A percentile compares a stretch with the other conserved stretches of the same genome.
phyloP scores from a whole-genome alignment of 2,888 invertebrate genomes.

The Sminthurinus aureus region DNA sequence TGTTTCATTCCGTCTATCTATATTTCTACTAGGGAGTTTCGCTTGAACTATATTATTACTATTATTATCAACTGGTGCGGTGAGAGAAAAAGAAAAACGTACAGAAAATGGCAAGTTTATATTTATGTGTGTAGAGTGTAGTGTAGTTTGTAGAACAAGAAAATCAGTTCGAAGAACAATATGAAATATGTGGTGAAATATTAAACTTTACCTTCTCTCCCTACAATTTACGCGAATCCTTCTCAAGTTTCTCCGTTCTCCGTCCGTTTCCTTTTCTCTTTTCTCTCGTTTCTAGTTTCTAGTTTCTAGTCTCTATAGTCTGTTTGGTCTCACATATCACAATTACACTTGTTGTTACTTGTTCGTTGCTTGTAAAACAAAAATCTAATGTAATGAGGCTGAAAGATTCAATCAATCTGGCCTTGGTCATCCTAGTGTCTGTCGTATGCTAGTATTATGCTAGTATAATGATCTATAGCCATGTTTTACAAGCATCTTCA shows the following conservation, averaged over 20 bases:
- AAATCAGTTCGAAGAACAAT: background rate
- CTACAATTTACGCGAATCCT: too few species aligned
- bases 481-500: background rate
- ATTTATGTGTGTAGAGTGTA: background rate
- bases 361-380: background rate
- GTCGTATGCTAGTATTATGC: background rate
- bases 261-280: too few species aligned
- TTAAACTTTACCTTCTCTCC: background rate
- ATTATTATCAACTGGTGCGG: background rate
- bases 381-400: background rate
- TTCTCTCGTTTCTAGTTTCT: too few species aligned
- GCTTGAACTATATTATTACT: background rate
- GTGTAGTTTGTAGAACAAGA: background rate
- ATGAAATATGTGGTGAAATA: background rate
- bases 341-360: background rate
- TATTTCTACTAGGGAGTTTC: background rate
- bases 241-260: too few species aligned
- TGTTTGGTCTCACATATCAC: too few species aligned
- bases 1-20: background rate
- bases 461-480: background rate
- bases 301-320: too few species aligned
- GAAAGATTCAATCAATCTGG: constrained; percentile 14
- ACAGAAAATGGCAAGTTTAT: background rate
- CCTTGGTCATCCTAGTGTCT: background rate
- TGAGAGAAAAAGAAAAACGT: background rate